Conservation (phyloP, 2,113 vertebrate species). For the Ceyx margarethae region DNA sequence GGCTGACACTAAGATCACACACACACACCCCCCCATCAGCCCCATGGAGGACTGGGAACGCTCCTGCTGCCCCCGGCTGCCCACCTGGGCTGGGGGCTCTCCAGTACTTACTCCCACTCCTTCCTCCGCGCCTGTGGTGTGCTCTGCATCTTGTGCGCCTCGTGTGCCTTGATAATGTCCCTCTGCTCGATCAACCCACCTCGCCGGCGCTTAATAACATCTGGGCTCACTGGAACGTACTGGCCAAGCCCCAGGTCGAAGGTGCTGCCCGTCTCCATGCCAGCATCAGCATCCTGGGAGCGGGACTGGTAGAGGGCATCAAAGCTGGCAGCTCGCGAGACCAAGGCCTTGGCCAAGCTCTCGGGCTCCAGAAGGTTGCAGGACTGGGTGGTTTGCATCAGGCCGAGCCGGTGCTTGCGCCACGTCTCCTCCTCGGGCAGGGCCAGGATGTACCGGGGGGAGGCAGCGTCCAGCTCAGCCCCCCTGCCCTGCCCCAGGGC, state of each 20-base stretch:
- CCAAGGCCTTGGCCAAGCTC: constrained; percentile 75
- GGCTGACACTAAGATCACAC: accelerated
- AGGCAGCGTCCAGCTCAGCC: constrained; percentile 58
- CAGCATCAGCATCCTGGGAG: constrained; percentile 68
- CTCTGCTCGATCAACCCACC: constrained; percentile 94
- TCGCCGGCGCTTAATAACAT: constrained; percentile 88
- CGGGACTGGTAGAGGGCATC: constrained; percentile 78
- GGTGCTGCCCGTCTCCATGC: constrained; percentile 48
- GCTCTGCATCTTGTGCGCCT: constrained; percentile 97
- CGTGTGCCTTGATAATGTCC: constrained; percentile 94
- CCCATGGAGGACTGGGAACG: accelerated
- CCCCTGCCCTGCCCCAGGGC: constrained; percentile 47
- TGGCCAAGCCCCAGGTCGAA: constrained; percentile 67
- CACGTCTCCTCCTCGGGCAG: constrained; percentile 83
- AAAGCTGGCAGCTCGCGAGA: constrained; percentile 77
- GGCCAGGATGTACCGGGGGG: constrained; percentile 74
- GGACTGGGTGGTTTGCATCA: constrained; percentile 74
- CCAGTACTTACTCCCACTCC: constrained; percentile 95
- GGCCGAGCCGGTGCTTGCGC: constrained; percentile 80
- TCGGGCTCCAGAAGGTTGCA: constrained; percentile 79
- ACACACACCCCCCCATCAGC: accelerated
- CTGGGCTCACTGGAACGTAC: constrained; percentile 83
- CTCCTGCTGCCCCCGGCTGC: not conserved
- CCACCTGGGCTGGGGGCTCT: constrained; percentile 7
- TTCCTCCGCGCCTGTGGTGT: constrained; percentile 94